Evolutionary conservation across 2,113 vertebrate genomes (phyloP), one percentile per base, ranked within the genome.

Genomic region (Scomber scombrus): DNA sequence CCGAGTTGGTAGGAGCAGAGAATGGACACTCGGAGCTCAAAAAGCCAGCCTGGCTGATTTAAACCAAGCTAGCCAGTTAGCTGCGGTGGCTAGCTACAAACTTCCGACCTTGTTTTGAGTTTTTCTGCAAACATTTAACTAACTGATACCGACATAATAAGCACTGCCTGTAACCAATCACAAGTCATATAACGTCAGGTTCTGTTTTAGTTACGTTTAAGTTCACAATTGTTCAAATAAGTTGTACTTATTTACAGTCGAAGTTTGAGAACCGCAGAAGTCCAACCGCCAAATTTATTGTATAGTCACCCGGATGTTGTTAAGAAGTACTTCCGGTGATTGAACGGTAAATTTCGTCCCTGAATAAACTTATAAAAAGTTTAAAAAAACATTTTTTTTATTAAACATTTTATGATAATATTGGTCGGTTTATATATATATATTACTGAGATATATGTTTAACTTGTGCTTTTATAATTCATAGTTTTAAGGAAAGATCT

Each of bases 251-350:
- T 9, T 46, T 15, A 11, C 3, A 14, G 7, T 43, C 2, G 3
- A 5, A 1, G 14, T 0, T n/a, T n/a, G n/a, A n/a, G 3, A 40
- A 51, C 50, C 9, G 6, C 5, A 71, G 8, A 15, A 47, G 1
- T 23, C 29, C 11, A 71, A 82, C 90, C 92, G 92, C 92, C 92
- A 93, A 90, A 83, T 88, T 71, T 26, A n/a, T n/a, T n/a, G n/a
- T n/a, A 84, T 12, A 10, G 5, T 14, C 0, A 88, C 86, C 90
- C 87, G 89, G 88, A 90, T 58, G 78, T 86, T 86, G 40, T 78
- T 46, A 8, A 3, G 0, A 56, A 68, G 3, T 62, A 80, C 26
- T 80, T 93, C 89, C 90, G 80, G 65, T 57, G 4, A 5, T 0
- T 0, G 7, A 40, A 14, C 11, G 19, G 46, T 3, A 29, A 18